Base-by-base conservation (phyloP, 2,113 vertebrate genomes). In the Phocoena phocoena region DNA sequence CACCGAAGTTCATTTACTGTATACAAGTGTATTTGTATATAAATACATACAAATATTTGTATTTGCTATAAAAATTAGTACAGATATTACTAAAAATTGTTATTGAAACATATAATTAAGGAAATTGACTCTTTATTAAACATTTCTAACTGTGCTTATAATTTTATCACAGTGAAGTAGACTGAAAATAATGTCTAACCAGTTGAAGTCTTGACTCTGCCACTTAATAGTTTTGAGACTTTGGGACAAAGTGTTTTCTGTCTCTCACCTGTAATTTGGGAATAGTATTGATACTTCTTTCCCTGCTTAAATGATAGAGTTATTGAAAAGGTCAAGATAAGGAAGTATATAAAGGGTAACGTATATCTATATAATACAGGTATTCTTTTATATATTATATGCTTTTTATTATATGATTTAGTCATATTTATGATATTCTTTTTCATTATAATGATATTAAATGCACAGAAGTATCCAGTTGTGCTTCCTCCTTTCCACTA, bases 71-170 rank as follows among this genome's bases (percentile, higher is more conserved):
- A 87, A 94, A 60, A 93, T 58, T 91, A 65, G 26, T 95, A 14
- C 36, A 95, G 11, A 62, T 74, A 76, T 12, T 92, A 68, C 60
- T 85, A 95, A 96, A 79, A 95, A 47, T 73, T 90, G 11, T 94
- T 65, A 73, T 36, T 96, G 55, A 86, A 97, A 74, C 13, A 70
- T 81, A 25, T 81, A 91, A 38, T 88, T 63, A 44, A 85, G 71
- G 77, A 95, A 97, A 81, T 41, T 93, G n/a, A 44, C 65, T 63
- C 36, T 84, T 41, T 92, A 68, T 63, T 63, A 73, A 89, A 50
- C 53, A 81, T 86, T 80, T 84, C 38, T 91, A 91, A 5, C 63
- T 88, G 36, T 93, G 36, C 25, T 67, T 95, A 55, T 86, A 94
- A 94, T 92, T 95, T 87, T 88, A 4, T 81, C 67, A 91, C 77